phyloP scores from a whole-genome alignment of 2,797 vertebrate species.

The Silurus lanzhouensis region DNA sequence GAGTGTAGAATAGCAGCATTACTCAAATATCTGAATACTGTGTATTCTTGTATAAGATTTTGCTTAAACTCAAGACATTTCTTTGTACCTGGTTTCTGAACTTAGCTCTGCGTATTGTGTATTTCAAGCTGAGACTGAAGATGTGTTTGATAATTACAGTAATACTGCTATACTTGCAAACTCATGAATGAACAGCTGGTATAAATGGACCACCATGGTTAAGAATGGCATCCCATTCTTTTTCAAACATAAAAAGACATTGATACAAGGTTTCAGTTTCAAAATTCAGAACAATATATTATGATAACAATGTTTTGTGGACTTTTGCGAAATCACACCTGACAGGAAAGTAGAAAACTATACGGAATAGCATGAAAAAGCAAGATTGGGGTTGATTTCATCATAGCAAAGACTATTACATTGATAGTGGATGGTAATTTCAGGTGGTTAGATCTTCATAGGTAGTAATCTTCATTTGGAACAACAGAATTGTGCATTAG shows the following conservation, averaged over 20 bases:
- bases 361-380: background rate
- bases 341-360: background rate
- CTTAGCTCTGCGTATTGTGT: background rate
- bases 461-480: background rate
- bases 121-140: background rate
- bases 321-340: background rate
- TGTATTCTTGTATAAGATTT: constrained; percentile 1
- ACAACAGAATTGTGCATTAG: background rate
- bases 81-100: background rate
- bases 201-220: background rate
- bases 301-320: background rate
- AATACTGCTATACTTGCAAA: background rate
- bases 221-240: background rate
- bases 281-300: background rate
- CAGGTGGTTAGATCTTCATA: background rate
- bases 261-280: background rate
- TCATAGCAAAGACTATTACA: background rate
- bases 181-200: background rate
- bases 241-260: background rate
- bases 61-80: background rate
- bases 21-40: background rate
- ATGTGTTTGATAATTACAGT: background rate
- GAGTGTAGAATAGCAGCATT: background rate
- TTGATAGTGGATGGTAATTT: background rate
- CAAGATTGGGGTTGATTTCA: background rate